A percentile compares a stretch with the other conserved stretches of the same genome.
phyloP scores from a whole-genome alignment of 2,888 invertebrate genomes.

The Eurytoma californica region DNA sequence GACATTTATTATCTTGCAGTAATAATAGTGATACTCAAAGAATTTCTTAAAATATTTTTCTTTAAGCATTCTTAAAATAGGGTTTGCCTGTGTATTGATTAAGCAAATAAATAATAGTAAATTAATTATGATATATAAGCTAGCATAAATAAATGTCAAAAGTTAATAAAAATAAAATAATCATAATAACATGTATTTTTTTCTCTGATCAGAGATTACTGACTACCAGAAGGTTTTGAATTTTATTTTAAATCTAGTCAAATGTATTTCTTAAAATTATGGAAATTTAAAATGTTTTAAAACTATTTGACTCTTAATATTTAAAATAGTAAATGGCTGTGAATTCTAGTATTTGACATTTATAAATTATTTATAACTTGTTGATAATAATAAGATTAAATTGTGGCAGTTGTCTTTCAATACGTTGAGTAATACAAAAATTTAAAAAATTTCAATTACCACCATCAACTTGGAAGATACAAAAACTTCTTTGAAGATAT shows the following conservation, averaged over 20 bases:
- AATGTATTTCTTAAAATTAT: background rate
- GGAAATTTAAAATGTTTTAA: background rate
- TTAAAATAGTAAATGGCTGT: slow-evolving; percentile 26
- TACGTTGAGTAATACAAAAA: background rate
- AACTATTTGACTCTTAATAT: background rate
- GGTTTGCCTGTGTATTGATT: too few species aligned
- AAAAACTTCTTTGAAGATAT: slow-evolving; percentile 33
- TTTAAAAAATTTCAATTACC: background rate
- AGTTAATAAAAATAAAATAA: background rate
- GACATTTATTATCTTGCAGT: background rate
- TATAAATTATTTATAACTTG: background rate
- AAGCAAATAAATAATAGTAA: too few species aligned
- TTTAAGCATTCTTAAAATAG: too few species aligned
- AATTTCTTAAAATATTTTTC: too few species aligned
- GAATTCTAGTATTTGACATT: slow-evolving; percentile 22
- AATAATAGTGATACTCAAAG: background rate
- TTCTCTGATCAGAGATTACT: slow-evolving; percentile 19
- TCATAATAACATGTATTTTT: background rate
- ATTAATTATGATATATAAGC: too few species aligned
- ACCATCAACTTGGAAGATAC: background rate
- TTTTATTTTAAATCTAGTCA: slow-evolving; percentile 28
- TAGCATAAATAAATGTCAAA: background rate
- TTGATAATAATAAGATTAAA: too few species aligned
- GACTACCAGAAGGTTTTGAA: slow-evolving; percentile 31
- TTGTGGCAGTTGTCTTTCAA: too few species aligned